Percentiles rank a stretch among this genome's conserved stretches.
Conservation (phyloP, 2,797 vertebrate genomes). For the Pseudomugil tenellus region DNA sequence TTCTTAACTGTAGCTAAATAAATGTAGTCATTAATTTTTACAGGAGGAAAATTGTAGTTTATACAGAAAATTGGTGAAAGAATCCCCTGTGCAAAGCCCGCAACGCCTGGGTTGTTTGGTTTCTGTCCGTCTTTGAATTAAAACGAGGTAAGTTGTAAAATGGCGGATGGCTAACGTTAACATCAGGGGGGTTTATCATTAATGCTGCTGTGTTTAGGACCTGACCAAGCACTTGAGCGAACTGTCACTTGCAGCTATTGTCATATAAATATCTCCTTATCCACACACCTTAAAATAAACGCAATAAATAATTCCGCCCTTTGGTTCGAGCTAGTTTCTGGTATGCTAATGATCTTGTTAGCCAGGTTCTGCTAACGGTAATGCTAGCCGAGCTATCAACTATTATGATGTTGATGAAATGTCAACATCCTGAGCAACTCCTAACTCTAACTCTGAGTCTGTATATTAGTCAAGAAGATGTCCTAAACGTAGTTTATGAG, state of each 20-base stretch:
- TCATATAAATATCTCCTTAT: neutral
- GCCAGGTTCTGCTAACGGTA: conserved; percentile 31
- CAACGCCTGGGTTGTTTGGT: conserved; percentile 58
- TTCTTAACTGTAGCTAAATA: conserved; percentile 47
- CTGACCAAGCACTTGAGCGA: neutral
- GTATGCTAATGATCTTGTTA: conserved; percentile 17
- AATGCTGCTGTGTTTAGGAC: conserved; percentile 34
- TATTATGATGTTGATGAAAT: conserved; percentile 7
- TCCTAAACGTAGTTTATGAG: neutral
- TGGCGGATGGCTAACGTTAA: conserved; percentile 87
- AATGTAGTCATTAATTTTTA: conserved; percentile 27
- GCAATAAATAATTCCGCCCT: neutral
- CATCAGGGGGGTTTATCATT: conserved; percentile 83
- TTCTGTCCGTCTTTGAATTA: conserved; percentile 66
- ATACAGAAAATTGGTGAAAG: conserved; percentile 32
- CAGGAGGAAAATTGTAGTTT: conserved; percentile 45
- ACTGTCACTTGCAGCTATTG: neutral
- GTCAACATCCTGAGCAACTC: neutral
- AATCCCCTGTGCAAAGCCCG: conserved; percentile 21
- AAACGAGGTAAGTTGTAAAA: conserved; percentile 92
- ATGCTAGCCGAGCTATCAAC: conserved; percentile 36
- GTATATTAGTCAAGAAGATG: neutral
- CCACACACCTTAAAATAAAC: neutral
- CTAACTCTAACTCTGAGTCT: neutral
- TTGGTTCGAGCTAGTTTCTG: conserved; percentile 2